Evolutionary conservation across 2,888 invertebrate species (phyloP).

Genomic region (Lasioglossum pauxillum): DNA sequence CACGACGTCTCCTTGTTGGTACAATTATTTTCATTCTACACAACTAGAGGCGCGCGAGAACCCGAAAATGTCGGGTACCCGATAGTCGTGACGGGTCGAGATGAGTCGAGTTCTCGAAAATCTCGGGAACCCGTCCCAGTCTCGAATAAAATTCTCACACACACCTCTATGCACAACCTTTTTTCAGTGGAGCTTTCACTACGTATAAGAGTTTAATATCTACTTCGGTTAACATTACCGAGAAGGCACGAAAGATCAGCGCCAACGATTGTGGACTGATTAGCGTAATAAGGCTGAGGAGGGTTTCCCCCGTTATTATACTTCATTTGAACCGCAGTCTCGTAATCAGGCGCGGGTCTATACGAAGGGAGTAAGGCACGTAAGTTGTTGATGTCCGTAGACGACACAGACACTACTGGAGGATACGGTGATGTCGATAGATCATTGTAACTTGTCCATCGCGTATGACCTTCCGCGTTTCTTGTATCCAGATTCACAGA

Average conservation of each 20-base stretch:
- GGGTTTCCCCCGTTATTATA: conserved; percentile 84
- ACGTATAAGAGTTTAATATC: conserved; percentile 73
- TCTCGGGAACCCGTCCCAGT: no score
- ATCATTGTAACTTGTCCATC: conserved; percentile 83
- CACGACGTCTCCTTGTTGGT: neutral
- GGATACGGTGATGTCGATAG: conserved; percentile 82
- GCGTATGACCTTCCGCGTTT: conserved; percentile 78
- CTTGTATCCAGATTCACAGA: conserved; percentile 81
- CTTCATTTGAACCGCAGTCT: conserved; percentile 95
- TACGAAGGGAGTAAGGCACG: conserved; percentile 93
- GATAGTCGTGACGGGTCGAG: neutral
- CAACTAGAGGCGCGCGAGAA: neutral
- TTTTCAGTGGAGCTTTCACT: neutral
- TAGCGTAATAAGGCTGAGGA: conserved; percentile 82
- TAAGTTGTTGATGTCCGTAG: conserved; percentile 85
- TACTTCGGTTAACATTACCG: conserved; percentile 80
- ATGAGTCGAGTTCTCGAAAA: no score
- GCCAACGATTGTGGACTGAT: conserved; percentile 82
- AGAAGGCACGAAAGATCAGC: conserved; percentile 81
- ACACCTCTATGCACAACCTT: neutral
- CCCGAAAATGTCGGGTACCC: neutral
- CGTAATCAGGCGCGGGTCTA: conserved; percentile 97
- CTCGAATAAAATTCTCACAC: no score
- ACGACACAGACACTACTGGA: conserved; percentile 81
- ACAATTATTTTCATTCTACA: neutral